Percentiles rank a stretch among this genome's conserved stretches.
These are phyloP conservation scores for Macroglossus sobrinus DNA, from an alignment of 2,113 vertebrate species.

Conservation along the genomic window DNA sequence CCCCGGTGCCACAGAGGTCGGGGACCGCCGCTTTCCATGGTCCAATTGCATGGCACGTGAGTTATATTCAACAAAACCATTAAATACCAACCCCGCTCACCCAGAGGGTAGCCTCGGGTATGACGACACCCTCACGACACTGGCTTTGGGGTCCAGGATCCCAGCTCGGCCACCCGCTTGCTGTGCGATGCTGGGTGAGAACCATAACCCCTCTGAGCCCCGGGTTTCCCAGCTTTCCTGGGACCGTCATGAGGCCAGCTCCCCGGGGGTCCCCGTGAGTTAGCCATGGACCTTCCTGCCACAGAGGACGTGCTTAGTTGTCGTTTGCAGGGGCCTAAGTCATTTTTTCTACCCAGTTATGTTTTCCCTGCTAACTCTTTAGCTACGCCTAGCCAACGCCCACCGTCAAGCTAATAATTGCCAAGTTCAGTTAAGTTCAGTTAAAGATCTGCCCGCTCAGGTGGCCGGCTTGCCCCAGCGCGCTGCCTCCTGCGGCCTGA, in stretches of 20 bases:
- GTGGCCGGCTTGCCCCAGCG: neutral
- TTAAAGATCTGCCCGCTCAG: neutral
- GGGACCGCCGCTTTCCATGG: too few species aligned
- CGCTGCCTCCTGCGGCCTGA: neutral
- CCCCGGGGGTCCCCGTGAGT: rapidly evolving
- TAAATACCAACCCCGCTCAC: neutral
- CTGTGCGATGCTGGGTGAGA: neutral
- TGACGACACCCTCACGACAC: rapidly evolving
- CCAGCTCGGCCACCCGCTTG: neutral
- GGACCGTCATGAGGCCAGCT: rapidly evolving
- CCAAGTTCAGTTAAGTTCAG: neutral
- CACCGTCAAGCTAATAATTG: slow-evolving; percentile 50
- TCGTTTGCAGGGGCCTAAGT: rapidly evolving
- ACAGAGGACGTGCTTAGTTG: rapidly evolving
- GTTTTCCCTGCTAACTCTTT: neutral
- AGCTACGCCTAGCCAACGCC: rapidly evolving
- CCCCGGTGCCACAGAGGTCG: too few species aligned
- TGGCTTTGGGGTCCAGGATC: neutral
- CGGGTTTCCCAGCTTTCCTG: rapidly evolving
- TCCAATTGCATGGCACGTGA: too few species aligned
- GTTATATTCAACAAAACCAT: neutral
- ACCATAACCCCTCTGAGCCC: neutral
- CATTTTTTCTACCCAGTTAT: neutral
- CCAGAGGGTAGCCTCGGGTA: neutral
- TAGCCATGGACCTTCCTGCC: too few species aligned